Evolutionary conservation across 2,888 invertebrate species (phyloP), one percentile per base, ranked within the genome.

Genomic region (Eudemis profundana): DNA sequence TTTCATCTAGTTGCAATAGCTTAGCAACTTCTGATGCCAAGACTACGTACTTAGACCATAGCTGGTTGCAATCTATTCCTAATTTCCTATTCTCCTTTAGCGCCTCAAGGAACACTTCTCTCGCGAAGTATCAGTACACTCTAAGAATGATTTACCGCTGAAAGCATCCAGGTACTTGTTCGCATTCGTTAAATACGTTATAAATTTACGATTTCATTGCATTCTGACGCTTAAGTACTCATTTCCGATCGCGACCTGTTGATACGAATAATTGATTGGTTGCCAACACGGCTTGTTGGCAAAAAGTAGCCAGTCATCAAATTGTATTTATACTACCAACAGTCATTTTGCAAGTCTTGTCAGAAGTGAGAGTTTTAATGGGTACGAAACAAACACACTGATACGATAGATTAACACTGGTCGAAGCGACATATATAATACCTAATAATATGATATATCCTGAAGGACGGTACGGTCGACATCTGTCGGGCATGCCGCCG

Each of bases 251-350:
- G 36, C 61, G 47, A 40, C 46, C 12, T 47, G 62, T 54, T 53
- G 61, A 44, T 70, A 61, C 57, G 51, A 68, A 70, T 71, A 66
- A 73, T 74, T 78, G 77, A 73, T 73, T 61, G 51, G 38, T 67
- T 75, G 78, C 81, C 78, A 81, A 81, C 70, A 72, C 51, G 72
- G 70, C 68, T 67, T 68, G 51, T 54, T 71, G 61, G 21, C 44
- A 47, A 50, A 64, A 61, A 68, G 61, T 49, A 66, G 70, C 69
- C 69, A 69, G 70, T 72, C 70, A 64, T 17, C 15, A 27, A 46
- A 46, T 33, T 47, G 29, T 36, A 57, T 36, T 57, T 4, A 44
- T 29, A 29, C 7, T n/a, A 23, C 15, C n/a, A n/a, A 46, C 29
- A 10, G n/a, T n/a, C 21, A 12, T 10, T 8, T 21, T 23, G 7